phyloP scores from a whole-genome alignment of 2,888 invertebrate species.

The Ferrisia virgata region DNA sequence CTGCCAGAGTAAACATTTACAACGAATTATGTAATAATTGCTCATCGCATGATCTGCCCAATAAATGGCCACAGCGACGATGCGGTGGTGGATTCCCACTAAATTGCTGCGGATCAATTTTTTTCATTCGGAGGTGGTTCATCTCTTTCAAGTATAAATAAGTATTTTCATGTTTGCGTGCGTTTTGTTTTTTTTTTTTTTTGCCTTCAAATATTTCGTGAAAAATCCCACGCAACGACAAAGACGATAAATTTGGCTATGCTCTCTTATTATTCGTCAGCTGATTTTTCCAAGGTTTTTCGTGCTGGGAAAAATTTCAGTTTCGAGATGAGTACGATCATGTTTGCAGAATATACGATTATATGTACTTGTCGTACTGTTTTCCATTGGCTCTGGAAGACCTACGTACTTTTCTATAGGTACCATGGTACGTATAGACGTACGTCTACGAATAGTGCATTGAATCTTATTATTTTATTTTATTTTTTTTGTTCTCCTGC shows the following conservation, averaged over 20 bases:
- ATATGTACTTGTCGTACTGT: no score
- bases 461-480: background rate
- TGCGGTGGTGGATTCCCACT: background rate
- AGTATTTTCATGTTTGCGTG: background rate
- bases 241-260: no score
- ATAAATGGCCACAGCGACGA: background rate
- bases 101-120: background rate
- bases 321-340: background rate
- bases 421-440: no score
- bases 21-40: background rate
- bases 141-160: background rate
- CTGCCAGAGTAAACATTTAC: background rate
- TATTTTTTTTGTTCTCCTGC: background rate
- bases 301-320: background rate
- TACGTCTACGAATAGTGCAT: no score
- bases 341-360: no score
- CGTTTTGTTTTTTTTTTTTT: background rate
- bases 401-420: no score
- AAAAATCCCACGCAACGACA: background rate
- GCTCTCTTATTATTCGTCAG: no score
- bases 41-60: background rate
- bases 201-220: no score
- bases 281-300: background rate
- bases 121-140: background rate
- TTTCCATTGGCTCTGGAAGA: background rate